Evolutionary conservation across 2,888 invertebrate genomes (phyloP).

Genomic region (Mythimna lalbum): DNA sequence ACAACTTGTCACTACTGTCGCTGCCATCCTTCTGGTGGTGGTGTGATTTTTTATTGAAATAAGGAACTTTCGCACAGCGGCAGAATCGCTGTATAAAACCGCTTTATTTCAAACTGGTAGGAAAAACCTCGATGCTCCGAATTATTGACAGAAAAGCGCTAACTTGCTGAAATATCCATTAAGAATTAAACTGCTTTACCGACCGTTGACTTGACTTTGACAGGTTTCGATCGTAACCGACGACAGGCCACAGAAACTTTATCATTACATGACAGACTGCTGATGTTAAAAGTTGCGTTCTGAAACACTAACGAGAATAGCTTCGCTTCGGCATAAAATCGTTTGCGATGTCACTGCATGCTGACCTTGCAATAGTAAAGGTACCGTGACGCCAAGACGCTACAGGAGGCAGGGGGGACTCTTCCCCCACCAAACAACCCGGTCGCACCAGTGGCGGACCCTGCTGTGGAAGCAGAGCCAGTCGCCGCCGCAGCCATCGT

Average conservation of each 20-base stretch:
- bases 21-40: slow-evolving; percentile 77
- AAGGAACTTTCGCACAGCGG: slow-evolving; percentile 30
- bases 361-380: too few species aligned
- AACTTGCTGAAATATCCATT: not conserved
- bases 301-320: slow-evolving; percentile 3
- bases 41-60: slow-evolving; percentile 15
- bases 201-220: slow-evolving; percentile 15
- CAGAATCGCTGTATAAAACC: slow-evolving; percentile 10
- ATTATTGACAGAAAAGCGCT: slow-evolving; percentile 1
- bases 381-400: too few species aligned
- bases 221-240: not conserved
- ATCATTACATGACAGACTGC: not conserved
- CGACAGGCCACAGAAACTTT: too few species aligned
- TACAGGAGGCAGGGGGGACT: too few species aligned
- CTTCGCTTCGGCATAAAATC: not conserved
- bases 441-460: too few species aligned
- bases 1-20: slow-evolving; percentile 69
- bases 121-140: not conserved
- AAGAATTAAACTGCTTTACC: slow-evolving; percentile 30
- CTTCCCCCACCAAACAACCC: too few species aligned
- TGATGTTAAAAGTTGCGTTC: slow-evolving; percentile 2
- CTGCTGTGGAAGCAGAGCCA: too few species aligned
- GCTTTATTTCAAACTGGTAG: not conserved
- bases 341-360: not conserved
- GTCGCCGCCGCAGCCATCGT: too few species aligned